phyloP scores from a whole-genome alignment of 2,888 invertebrate genomes.

The Metellina segmentata region DNA sequence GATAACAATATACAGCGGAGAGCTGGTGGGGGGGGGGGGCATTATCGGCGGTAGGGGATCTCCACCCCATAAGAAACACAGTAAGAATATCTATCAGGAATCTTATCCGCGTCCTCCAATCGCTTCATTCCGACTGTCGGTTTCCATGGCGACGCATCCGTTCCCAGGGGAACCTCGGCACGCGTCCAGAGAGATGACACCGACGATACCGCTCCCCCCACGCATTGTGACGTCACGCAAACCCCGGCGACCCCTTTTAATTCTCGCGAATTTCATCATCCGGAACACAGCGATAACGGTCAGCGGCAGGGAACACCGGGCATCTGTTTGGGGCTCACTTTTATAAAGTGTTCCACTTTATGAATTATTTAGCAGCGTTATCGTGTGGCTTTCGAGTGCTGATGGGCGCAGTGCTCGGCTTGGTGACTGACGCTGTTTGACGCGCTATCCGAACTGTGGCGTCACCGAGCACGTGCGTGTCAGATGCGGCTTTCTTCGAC shows the following conservation, averaged over 20 bases:
- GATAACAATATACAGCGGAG: conserved; percentile 8
- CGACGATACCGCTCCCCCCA: conserved; percentile 14
- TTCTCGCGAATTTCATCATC: conserved; percentile 68
- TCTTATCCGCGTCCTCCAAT: conserved; percentile 69
- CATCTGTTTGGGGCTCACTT: not conserved
- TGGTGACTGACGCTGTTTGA: too few species aligned
- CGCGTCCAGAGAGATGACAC: conserved; percentile 51
- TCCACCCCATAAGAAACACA: conserved; percentile 33
- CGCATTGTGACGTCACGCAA: conserved; percentile 57
- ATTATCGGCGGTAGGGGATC: conserved; percentile 55
- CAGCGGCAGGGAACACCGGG: not conserved
- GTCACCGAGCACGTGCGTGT: too few species aligned
- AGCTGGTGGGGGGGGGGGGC: not conserved
- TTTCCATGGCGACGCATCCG: conserved; percentile 67
- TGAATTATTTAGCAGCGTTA: conserved; percentile 23
- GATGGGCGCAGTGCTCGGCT: too few species aligned
- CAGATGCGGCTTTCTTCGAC: too few species aligned
- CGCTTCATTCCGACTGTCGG: conserved; percentile 44
- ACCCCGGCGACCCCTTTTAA: conserved; percentile 58
- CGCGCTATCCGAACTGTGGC: too few species aligned
- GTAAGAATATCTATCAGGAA: conserved; percentile 57
- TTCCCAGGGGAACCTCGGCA: conserved; percentile 33
- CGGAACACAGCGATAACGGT: conserved; percentile 69
- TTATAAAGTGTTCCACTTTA: conserved; percentile 10
- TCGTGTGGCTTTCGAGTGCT: too few species aligned